Evolutionary conservation across 2,113 vertebrate species (phyloP), one percentile per base, ranked within the genome.

Genomic region (Myiozetetes cayanensis): DNA sequence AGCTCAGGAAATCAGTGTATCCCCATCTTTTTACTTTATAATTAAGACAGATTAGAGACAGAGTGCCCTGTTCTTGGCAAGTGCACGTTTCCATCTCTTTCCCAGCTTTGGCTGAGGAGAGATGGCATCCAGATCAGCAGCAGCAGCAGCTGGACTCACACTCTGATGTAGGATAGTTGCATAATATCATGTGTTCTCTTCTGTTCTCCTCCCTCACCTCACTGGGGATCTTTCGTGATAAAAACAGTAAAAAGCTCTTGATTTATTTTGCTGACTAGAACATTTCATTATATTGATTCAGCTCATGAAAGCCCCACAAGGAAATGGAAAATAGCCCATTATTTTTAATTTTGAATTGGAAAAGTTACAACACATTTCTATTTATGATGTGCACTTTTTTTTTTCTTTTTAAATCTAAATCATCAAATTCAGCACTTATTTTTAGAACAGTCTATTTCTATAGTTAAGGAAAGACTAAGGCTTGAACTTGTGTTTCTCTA

Each of bases 181-280:
- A 95, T 95, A 91, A 96, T 65, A 31, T 55, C 71, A 37, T 46
- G 71, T 0, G 0, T 79, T 95, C 70, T 95, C 81, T 75, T 82
- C 94, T 95, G 72, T 77, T 92, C 91, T 94, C 66, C 53, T 94
- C 81, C n/a, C 49, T 96, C 31, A 79, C 80, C 87, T 80, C 94
- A 81, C 94, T 78, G 93, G 94, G 93, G 72, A 95, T 92, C 81
- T 95, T 87, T 82, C n/a, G 25, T 89, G 95, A 97, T 97, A 95
- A 95, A 95, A 97, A 91, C 93, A 91, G 91, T 89, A 89, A 97
- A 97, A 94, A 87, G 77, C 58, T 87, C 93, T 89, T 97, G 91
- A 95, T 97, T 94, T 96, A 94, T 96, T 97, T 95, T 96, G 95
- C 96, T 95, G 96, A 97, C 95, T 95, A 91, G 80, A 96, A 95